A percentile compares a stretch with the other conserved stretches of the same genome.
Conservation (phyloP, 2,113 vertebrate genomes). For the Pelobates fuscus region DNA sequence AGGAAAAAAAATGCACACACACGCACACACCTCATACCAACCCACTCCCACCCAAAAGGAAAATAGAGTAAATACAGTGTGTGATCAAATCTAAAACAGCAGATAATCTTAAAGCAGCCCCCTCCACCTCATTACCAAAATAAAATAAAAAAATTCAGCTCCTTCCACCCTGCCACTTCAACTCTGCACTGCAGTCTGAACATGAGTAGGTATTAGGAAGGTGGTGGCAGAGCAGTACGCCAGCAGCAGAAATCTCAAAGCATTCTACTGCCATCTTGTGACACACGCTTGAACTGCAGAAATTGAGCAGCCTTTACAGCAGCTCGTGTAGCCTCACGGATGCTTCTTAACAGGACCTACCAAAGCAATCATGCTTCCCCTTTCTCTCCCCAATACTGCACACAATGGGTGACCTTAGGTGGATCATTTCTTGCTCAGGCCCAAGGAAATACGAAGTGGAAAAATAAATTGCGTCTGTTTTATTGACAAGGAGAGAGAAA, state of each 20-base stretch:
- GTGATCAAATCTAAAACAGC: constrained; percentile 15
- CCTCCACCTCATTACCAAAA: background rate
- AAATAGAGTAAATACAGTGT: constrained; percentile 26
- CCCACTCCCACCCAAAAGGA: background rate
- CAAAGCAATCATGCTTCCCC: constrained; percentile 13
- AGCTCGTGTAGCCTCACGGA: background rate
- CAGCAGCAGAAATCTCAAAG: constrained; percentile 30
- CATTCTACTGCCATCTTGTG: constrained; percentile 26
- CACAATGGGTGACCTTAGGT: constrained; percentile 1
- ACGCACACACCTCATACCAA: background rate
- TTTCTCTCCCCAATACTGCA: constrained; percentile 11
- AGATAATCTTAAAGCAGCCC: background rate
- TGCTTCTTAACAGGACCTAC: background rate
- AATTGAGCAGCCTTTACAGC: constrained; percentile 13
- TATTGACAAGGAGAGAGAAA: constrained; percentile 17
- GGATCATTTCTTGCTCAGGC: background rate
- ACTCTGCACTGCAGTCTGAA: constrained; percentile 40
- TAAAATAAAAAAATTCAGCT: constrained; percentile 7
- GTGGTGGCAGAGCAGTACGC: constrained; percentile 6
- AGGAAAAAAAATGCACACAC: constrained; percentile 55
- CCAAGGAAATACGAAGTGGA: constrained; percentile 35
- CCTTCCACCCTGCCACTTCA: background rate
- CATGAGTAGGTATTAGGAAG: background rate
- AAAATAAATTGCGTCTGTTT: constrained; percentile 19
- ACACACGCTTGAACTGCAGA: constrained; percentile 31